phyloP scores from a whole-genome alignment of 1,140 invertebrate species.

The Belonocnema kinseyi region DNA sequence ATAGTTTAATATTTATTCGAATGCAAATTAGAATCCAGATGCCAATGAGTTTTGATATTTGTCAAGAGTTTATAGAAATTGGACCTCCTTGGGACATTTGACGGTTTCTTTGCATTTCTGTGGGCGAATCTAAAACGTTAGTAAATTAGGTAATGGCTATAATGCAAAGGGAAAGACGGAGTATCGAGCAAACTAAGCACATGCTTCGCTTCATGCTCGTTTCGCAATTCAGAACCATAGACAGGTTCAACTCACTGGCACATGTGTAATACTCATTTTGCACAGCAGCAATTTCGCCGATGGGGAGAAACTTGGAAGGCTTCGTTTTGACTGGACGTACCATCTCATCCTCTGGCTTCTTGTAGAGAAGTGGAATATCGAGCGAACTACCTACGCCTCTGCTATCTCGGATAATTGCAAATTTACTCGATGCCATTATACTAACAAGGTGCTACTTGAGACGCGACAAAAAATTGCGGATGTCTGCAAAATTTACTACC shows the following conservation, averaged over 20 bases:
- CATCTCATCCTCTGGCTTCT: too few species aligned
- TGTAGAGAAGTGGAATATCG: too few species aligned
- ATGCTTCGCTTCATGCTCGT: constrained; percentile 32
- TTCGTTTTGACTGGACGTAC: neutral
- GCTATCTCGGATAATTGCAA: too few species aligned
- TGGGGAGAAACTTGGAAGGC: constrained; percentile 32
- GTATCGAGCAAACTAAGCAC: constrained; percentile 50
- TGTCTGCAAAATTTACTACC: too few species aligned
- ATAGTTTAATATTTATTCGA: too few species aligned
- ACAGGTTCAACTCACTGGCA: neutral
- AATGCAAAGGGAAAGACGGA: constrained; percentile 47
- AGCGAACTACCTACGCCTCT: too few species aligned
- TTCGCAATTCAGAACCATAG: constrained; percentile 10
- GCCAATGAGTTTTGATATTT: neutral
- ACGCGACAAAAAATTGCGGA: too few species aligned
- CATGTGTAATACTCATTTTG: constrained; percentile 19
- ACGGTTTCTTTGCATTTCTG: constrained; percentile 26
- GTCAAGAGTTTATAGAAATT: neutral
- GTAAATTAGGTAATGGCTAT: neutral
- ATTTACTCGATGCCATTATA: too few species aligned
- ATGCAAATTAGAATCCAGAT: too few species aligned
- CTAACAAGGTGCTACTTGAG: too few species aligned
- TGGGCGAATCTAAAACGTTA: constrained; percentile 7
- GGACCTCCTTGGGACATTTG: constrained; percentile 33
- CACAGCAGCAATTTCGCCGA: constrained; percentile 41